Evolutionary conservation across 2,113 vertebrate genomes (phyloP), one percentile per base, ranked within the genome.

Genomic region (Galeopterus variegatus): DNA sequence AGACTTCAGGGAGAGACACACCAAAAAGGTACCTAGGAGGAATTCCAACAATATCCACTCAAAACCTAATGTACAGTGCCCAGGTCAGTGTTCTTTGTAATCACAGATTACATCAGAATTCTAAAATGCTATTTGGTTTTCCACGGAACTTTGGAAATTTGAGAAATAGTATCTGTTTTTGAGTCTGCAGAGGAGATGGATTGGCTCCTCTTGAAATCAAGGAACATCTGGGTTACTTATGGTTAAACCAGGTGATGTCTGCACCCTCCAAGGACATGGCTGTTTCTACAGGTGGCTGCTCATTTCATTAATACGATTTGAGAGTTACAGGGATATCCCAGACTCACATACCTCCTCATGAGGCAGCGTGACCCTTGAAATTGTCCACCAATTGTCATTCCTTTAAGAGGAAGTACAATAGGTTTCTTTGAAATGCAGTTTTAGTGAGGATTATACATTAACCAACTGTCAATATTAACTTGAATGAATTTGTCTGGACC

Each of bases 401-500:
- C 72, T 69, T 80, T 62, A 33, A 89, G 41, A 18, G 15, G 31
- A 62, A 2, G 11, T 60, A 52, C 23, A 77, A 33, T 17, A 50
- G 1, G 8, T 33, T 54, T n/a, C 72, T 94, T 33, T 85, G n/a
- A 69, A 89, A 89, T 69, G 17, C 36, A 92, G 62, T 62, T 88
- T 88, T 84, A 93, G 76, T 26, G 17, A 87, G 64, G 17, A 10
- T 56, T 33, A 24, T 36, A 33, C 6, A 56, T 73, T 50, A 54
- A 72, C 1, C 8, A 86, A 4, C 54, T 72, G 28, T 17, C 52
- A 45, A 70, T 12, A 60, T 80, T 64, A 84, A 26, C 67, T 26
- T 26, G 36, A 92, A 36, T 76, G 4, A 50, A 86, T 82, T 89
- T 58, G 19, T 65, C 36, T 52, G 33, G 4, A 52, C 56, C 41